These are phyloP conservation scores for Sinocyclocheilus maitianheensis DNA, from an alignment of 2,113 vertebrate species.

Conservation along the genomic window DNA sequence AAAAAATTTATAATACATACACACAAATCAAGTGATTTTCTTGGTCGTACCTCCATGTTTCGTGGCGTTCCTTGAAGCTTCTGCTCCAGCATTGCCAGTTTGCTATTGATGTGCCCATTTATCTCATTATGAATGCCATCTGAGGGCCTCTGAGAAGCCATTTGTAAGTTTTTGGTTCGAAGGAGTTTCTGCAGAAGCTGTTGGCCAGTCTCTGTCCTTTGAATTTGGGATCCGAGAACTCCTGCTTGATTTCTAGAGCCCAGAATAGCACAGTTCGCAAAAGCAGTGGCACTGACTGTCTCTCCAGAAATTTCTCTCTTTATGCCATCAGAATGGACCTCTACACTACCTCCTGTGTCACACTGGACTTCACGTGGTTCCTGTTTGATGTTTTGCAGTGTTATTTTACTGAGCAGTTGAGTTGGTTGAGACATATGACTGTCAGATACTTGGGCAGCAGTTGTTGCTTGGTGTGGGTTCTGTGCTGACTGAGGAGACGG, in stretches of 20 bases:
- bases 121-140: constrained; percentile 88
- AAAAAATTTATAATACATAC: neutral
- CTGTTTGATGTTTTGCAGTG: constrained; percentile 86
- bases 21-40: neutral
- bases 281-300: constrained; percentile 61
- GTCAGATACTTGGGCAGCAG: no score
- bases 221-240: constrained; percentile 69
- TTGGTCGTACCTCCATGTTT: constrained; percentile 85
- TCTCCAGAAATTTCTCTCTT: constrained; percentile 84
- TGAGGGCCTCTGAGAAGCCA: constrained; percentile 83
- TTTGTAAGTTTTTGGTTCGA: constrained; percentile 91
- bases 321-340: constrained; percentile 62
- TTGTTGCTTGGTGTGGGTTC: constrained; percentile 45
- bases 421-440: constrained; percentile 38
- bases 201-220: constrained; percentile 89
- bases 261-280: constrained; percentile 55
- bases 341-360: constrained; percentile 62
- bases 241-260: constrained; percentile 62
- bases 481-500: constrained; percentile 59
- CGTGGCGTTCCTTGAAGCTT: constrained; percentile 84
- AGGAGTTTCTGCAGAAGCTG: constrained; percentile 94
- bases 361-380: constrained; percentile 83
- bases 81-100: constrained; percentile 82
- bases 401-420: constrained; percentile 60
- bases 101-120: constrained; percentile 92